A percentile compares a stretch with the other conserved stretches of the same genome.
phyloP scores from a whole-genome alignment of 2,888 invertebrate species.

The Philaethria dido region DNA sequence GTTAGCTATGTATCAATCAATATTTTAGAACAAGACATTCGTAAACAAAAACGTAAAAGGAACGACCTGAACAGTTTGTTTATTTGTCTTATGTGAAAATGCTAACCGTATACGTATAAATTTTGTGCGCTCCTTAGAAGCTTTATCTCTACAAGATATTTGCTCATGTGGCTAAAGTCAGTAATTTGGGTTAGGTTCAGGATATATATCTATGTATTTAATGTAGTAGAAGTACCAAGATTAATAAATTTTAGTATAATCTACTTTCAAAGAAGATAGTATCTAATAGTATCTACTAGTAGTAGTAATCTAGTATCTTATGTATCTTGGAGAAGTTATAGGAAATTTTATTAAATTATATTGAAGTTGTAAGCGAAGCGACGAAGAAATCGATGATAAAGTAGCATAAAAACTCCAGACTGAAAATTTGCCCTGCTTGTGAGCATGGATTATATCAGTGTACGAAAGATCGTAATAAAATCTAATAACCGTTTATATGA shows the following conservation, averaged over 20 bases:
- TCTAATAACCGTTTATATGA: too few relatives aligned
- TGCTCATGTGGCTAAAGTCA: constrained; percentile 5
- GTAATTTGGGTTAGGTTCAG: constrained; percentile 1
- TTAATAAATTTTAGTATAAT: not conserved
- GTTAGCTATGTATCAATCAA: too few relatives aligned
- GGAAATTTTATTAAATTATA: not conserved
- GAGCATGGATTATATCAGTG: not conserved
- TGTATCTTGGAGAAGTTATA: not conserved
- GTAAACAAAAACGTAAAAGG: constrained; percentile 1
- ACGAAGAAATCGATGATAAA: not conserved
- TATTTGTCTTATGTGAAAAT: not conserved
- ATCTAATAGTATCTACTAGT: not conserved
- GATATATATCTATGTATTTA: constrained; percentile 1
- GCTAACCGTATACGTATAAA: constrained; percentile 4
- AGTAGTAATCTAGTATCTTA: too few relatives aligned
- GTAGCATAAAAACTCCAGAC: too few relatives aligned
- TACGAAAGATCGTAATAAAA: too few relatives aligned
- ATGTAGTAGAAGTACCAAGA: constrained; percentile 4
- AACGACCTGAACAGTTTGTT: not conserved
- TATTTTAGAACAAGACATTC: not conserved
- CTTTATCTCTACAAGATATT: constrained; percentile 6
- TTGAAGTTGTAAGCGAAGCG: not conserved
- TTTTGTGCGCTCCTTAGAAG: constrained; percentile 10
- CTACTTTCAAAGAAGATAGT: not conserved
- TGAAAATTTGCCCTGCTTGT: not conserved